phyloP scores from a whole-genome alignment of 2,888 invertebrate species.

The Phaonia tiefii region DNA sequence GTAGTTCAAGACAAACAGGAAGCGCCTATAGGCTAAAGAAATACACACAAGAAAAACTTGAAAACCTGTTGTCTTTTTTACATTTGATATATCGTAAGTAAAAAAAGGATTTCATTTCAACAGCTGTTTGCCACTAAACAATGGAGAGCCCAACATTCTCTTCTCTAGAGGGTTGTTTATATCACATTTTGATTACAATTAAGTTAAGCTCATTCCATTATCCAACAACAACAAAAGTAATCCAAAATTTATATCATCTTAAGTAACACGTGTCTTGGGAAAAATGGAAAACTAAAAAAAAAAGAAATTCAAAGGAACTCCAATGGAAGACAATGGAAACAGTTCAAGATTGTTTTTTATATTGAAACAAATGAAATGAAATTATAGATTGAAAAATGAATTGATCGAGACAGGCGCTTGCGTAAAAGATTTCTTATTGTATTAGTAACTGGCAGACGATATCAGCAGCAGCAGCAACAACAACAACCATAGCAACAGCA shows the following conservation, averaged over 20 bases:
- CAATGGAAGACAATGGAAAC: conserved; percentile 42
- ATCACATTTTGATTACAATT: conserved; percentile 55
- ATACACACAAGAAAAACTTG: not conserved
- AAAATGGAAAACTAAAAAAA: conserved; percentile 11
- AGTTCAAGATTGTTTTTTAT: conserved; percentile 50
- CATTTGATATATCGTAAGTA: too few relatives aligned
- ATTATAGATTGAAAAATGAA: not conserved
- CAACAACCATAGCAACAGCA: conserved; percentile 40
- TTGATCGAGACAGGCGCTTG: conserved; percentile 58
- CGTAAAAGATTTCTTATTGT: conserved; percentile 60
- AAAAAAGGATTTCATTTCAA: conserved; percentile 64
- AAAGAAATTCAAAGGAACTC: conserved; percentile 29
- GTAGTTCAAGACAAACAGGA: conserved; percentile 70
- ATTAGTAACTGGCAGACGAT: conserved; percentile 51
- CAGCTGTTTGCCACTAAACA: conserved; percentile 56
- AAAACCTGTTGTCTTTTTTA: conserved; percentile 29
- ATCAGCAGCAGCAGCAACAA: not conserved
- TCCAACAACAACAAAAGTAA: not conserved
- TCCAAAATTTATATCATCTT: not conserved
- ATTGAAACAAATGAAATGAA: conserved; percentile 35
- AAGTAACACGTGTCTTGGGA: conserved; percentile 57
- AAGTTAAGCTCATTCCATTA: conserved; percentile 24
- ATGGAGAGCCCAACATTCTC: not conserved
- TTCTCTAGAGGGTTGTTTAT: conserved; percentile 49
- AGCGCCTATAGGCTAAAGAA: conserved; percentile 74